Evolutionary conservation across 1,140 invertebrate species (phyloP).

Genomic region (Bombus cullumanus): DNA sequence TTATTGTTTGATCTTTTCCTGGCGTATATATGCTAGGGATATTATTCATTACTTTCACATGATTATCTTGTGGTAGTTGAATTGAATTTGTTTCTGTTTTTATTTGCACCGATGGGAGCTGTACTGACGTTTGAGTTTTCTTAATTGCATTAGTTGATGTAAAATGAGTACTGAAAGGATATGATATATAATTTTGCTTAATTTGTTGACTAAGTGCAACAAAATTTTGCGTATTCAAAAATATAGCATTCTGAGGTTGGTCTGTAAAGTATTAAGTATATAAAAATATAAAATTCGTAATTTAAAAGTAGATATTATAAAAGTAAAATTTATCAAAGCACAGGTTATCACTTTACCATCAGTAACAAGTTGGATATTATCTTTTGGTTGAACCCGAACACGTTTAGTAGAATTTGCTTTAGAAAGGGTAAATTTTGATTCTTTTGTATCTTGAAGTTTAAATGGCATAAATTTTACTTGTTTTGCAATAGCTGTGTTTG

Average conservation of each 20-base stretch:
- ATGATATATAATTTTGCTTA: slow-evolving; percentile 67
- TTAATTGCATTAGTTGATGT: slow-evolving; percentile 53
- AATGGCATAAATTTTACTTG: slow-evolving; percentile 66
- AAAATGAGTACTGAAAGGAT: slow-evolving; percentile 72
- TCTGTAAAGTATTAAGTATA: slow-evolving; percentile 69
- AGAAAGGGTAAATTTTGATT: slow-evolving; percentile 58
- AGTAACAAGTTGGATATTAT: slow-evolving; percentile 27
- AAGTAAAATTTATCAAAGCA: slow-evolving; percentile 8
- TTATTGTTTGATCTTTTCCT: slow-evolving; percentile 29
- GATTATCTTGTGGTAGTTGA: slow-evolving; percentile 57
- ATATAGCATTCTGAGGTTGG: slow-evolving; percentile 78
- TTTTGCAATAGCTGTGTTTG: slow-evolving; percentile 47
- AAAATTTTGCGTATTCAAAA: slow-evolving; percentile 82
- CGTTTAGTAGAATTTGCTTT: slow-evolving; percentile 69
- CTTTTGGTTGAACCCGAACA: slow-evolving; percentile 67
- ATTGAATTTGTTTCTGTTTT: slow-evolving; percentile 43
- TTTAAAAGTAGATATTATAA: background rate
- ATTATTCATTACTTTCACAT: slow-evolving; percentile 66
- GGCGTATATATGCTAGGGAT: slow-evolving; percentile 59
- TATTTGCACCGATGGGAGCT: slow-evolving; percentile 52
- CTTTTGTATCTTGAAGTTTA: slow-evolving; percentile 52
- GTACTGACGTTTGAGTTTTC: slow-evolving; percentile 62
- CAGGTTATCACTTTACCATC: slow-evolving; percentile 45
- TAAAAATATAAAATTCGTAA: background rate
- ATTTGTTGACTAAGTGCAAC: slow-evolving; percentile 81